Conservation (phyloP, 2,888 invertebrate species). For the Papilio protenor region DNA sequence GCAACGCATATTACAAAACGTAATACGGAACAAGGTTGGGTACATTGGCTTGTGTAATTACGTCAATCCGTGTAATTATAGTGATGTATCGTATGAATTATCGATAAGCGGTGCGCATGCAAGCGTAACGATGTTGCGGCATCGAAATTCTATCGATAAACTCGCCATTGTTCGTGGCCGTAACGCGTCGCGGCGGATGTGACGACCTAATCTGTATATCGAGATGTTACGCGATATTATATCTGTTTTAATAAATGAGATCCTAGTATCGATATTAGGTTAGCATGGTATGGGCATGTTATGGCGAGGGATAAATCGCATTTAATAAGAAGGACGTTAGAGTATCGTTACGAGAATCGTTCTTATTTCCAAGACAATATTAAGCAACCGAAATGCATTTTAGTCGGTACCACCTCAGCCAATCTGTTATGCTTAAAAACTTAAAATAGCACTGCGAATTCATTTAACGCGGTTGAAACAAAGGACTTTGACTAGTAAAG, state of each 20-base stretch:
- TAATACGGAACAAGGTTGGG: conserved; percentile 27
- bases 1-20: background rate
- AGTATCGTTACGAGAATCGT: background rate
- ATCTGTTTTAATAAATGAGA: background rate
- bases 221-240: conserved; percentile 13
- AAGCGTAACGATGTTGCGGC: conserved; percentile 45
- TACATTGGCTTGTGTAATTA: conserved; percentile 36
- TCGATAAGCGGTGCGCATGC: conserved; percentile 38
- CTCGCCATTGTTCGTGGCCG: conserved; percentile 71
- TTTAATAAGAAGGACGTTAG: too few relatives aligned
- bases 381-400: background rate
- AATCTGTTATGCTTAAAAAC: background rate
- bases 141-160: conserved; percentile 73
- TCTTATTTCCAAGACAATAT: background rate
- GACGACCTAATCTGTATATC: conserved; percentile 47
- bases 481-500: background rate
- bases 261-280: background rate
- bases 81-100: conserved; percentile 42
- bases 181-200: conserved; percentile 52
- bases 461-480: background rate
- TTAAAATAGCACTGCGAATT: conserved; percentile 7
- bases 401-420: background rate
- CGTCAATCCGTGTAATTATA: conserved; percentile 42
- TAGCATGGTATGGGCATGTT: too few relatives aligned
- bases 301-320: too few relatives aligned